Conservation (phyloP, 2,113 vertebrate genomes). For the Rhinolophus ferrumequinum region DNA sequence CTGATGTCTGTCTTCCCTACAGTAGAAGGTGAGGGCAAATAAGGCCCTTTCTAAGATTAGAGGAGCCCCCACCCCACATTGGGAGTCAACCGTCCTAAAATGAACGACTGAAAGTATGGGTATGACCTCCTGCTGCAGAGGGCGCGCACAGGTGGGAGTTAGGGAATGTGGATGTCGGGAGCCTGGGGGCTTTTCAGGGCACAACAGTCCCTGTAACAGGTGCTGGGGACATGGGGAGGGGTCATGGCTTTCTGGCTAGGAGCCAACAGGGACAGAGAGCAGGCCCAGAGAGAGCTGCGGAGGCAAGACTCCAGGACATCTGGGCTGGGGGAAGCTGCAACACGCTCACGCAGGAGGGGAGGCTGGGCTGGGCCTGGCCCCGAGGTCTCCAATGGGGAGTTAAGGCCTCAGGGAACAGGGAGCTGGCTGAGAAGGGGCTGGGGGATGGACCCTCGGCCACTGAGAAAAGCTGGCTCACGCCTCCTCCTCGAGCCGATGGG, state of each 20-base stretch:
- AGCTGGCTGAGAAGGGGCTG: not conserved
- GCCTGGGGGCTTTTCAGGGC: not conserved
- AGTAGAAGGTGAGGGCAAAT: not conserved
- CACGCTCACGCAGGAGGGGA: not conserved
- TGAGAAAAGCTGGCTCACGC: not conserved
- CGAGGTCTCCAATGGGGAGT: not conserved
- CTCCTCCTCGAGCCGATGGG: not conserved
- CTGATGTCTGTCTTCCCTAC: not conserved
- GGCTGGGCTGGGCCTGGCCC: not conserved
- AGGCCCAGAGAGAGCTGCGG: not conserved
- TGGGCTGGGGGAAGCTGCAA: slow-evolving; percentile 62
- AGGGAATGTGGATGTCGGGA: not conserved
- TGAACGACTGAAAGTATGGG: not conserved
- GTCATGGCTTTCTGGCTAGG: not conserved
- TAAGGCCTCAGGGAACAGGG: not conserved
- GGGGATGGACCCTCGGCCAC: not conserved
- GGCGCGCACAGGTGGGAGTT: not conserved
- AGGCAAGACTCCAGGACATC: slow-evolving; percentile 66
- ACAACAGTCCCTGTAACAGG: not conserved
- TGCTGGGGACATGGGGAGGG: not conserved
- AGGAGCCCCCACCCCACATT: not conserved
- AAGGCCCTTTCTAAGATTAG: not conserved
- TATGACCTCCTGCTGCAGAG: not conserved
- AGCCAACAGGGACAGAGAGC: not conserved
- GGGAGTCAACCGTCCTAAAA: not conserved